Percentiles rank a stretch among this genome's conserved stretches.
Conservation (phyloP, 2,888 invertebrate species). For the Melieria crassipennis region DNA sequence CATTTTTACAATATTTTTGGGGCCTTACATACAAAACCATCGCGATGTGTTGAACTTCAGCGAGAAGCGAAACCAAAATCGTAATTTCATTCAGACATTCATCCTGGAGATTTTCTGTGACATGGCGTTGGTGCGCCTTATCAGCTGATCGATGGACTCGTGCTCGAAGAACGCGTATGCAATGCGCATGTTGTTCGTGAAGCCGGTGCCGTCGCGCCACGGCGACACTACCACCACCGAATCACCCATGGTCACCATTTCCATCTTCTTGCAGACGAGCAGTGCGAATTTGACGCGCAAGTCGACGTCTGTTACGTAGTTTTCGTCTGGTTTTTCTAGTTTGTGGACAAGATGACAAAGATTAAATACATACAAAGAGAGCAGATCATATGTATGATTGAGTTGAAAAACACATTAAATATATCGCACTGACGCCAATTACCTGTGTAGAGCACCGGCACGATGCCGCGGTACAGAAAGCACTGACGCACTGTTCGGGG, state of each 20-base stretch:
- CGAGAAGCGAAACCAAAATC: too few species aligned
- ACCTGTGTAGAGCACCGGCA: slow-evolving; percentile 85
- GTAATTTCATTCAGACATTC: too few species aligned
- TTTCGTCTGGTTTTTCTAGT: slow-evolving; percentile 63
- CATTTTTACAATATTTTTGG: too few species aligned
- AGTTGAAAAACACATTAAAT: neutral
- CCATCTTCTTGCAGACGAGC: slow-evolving; percentile 80
- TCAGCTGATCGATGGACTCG: slow-evolving; percentile 48
- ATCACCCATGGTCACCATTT: slow-evolving; percentile 82
- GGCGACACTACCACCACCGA: slow-evolving; percentile 94
- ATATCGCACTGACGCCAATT: slow-evolving; percentile 39
- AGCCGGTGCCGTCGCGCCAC: slow-evolving; percentile 93
- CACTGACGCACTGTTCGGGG: slow-evolving; percentile 87
- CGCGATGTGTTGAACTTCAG: too few species aligned
- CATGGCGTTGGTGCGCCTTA: slow-evolving; percentile 31
- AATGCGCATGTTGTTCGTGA: slow-evolving; percentile 92
- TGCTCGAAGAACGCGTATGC: slow-evolving; percentile 71
- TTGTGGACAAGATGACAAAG: neutral
- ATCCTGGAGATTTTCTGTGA: too few species aligned
- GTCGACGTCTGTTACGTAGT: slow-evolving; percentile 91
- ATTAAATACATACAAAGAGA: neutral
- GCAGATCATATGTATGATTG: neutral
- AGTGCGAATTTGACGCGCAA: slow-evolving; percentile 82
- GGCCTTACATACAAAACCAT: too few species aligned
- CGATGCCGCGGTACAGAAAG: slow-evolving; percentile 86